A percentile compares a stretch with the other conserved stretches of the same genome.
Conservation (phyloP, 2,888 invertebrate species). For the Creontiades dilutus region DNA sequence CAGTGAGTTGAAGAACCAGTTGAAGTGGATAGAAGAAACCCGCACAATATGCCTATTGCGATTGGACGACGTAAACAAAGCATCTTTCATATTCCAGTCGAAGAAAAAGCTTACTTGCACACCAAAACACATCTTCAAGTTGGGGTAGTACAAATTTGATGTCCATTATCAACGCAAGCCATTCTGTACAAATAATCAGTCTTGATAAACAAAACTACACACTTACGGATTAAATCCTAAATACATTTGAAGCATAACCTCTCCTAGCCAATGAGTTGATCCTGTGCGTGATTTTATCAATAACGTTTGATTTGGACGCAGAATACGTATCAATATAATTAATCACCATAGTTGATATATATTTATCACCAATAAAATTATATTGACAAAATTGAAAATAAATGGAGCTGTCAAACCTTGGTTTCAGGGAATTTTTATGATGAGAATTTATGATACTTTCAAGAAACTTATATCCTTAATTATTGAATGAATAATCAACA, state of each 20-base stretch:
- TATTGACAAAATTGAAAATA: neutral
- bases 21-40: no score
- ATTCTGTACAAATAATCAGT: slow-evolving; percentile 3
- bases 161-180: neutral
- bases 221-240: slow-evolving; percentile 3
- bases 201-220: neutral
- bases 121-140: neutral
- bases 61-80: no score
- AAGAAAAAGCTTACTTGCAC: no score
- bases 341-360: no score
- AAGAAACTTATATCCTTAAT: no score
- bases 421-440: neutral
- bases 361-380: no score
- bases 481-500: no score
- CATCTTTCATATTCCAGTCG: no score
- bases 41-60: no score
- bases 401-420: neutral
- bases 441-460: no score
- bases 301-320: neutral
- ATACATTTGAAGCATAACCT: slow-evolving; percentile 34
- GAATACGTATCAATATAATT: no score
- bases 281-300: slow-evolving; percentile 16
- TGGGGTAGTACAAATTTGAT: neutral
- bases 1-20: no score
- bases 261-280: slow-evolving; percentile 33